Conservation (phyloP, 35 echinoderm and acorn worm species). For the Ophiothrix spiculata region DNA sequence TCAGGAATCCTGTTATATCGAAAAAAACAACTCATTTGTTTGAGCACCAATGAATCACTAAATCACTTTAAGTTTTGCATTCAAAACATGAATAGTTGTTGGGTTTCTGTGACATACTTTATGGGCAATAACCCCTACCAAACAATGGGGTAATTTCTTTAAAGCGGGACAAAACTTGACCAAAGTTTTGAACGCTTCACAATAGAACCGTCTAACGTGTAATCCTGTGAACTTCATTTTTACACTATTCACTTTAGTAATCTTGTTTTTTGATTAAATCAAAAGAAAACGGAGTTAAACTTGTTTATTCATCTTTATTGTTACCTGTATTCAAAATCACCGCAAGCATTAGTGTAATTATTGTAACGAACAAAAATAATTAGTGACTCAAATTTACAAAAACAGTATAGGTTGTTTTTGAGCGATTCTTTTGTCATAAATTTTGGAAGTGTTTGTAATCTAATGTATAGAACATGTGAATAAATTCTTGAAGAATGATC, state of each 20-base stretch:
- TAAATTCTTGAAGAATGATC: too few species aligned
- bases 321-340: background rate
- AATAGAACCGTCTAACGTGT: background rate
- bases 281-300: background rate
- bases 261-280: background rate
- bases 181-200: constrained; percentile 3
- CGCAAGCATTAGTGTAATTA: too few species aligned
- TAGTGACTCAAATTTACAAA: background rate
- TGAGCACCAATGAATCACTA: background rate
- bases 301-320: constrained; percentile 11
- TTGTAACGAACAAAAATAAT: background rate
- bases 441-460: too few species aligned
- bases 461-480: too few species aligned
- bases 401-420: too few species aligned
- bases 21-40: background rate
- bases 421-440: too few species aligned
- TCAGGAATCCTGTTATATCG: too few species aligned
- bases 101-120: background rate
- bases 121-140: background rate
- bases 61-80: background rate
- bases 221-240: background rate
- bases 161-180: background rate
- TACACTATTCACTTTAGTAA: background rate
- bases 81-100: background rate
- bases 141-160: background rate